Base-by-base conservation (phyloP, 2,113 vertebrate species). In the Steatornis caripensis region DNA sequence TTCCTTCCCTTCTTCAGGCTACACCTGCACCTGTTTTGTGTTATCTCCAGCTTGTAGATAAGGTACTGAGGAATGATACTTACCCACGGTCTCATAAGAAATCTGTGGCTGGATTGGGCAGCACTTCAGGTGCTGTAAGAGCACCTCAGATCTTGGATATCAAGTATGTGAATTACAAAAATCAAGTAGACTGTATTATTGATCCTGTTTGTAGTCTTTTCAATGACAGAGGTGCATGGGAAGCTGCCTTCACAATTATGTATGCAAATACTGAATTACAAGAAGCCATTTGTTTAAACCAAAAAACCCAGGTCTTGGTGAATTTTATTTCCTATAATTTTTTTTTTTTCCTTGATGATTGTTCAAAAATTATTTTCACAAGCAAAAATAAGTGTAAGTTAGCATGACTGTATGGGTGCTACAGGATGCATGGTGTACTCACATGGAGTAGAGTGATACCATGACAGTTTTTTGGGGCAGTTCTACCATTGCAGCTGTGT, bases 401-500 rank as follows among this genome's bases (percentile, higher is more conserved):
- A n/a, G 16, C 11, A 6, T 29, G 24, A 30, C 11, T 58, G 14
- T 41, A 3, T 49, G n/a, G 8, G 17, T 9, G 5, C 58, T 81
- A 17, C 16, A 8, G 32, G 46, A 12, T 22, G 20, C 16, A 12
- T 18, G 55, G 14, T 30, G 22, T 41, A 15, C 13, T 41, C 3
- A 1, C 0, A 0, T 14, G 21, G 23, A 23, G 5, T 12, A 54
- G 26, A 45, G 8, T 46, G 39, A 43, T 37, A 37, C 18, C 4
- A 3, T 34, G 12, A 5, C 16, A 45, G 30, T 2, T 54, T 75
- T 86, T 29, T 24, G 2, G 36, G n/a, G 60, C 49, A 57, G 29
- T 66, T 89, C 23, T 77, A 0, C 14, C 30, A 13, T 65, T 72
- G 45, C 49, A 74, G 34, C 27, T 91, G 7, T 43, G 6, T 29